Conservation (phyloP, 1,140 invertebrate species). For the Medauroidea extradentata region DNA sequence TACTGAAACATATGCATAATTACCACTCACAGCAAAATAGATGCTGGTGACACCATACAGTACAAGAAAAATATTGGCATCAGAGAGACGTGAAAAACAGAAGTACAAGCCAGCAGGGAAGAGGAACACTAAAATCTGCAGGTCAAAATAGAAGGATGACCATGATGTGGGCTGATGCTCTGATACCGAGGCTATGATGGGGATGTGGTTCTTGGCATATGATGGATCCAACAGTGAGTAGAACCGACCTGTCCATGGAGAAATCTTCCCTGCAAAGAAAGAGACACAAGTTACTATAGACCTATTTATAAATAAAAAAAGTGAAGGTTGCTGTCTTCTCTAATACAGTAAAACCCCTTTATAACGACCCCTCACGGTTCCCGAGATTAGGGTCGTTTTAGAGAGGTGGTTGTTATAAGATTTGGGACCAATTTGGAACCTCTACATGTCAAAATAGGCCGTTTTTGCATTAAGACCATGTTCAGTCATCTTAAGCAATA, state of each 20-base stretch:
- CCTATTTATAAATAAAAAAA: neutral
- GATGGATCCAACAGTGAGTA: slow-evolving; percentile 96
- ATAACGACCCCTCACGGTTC: too few species aligned
- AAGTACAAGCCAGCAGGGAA: slow-evolving; percentile 95
- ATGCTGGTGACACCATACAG: slow-evolving; percentile 96
- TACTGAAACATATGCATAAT: neutral
- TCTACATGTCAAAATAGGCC: too few species aligned
- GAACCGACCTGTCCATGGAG: slow-evolving; percentile 98
- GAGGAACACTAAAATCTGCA: slow-evolving; percentile 90
- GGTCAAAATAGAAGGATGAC: slow-evolving; percentile 98
- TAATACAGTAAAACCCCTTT: too few species aligned
- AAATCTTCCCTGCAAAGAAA: slow-evolving; percentile 71
- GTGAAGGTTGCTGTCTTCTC: neutral
- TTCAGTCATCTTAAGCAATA: too few species aligned
- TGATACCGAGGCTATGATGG: slow-evolving; percentile 97
- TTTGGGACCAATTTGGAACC: too few species aligned
- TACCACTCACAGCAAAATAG: slow-evolving; percentile 89
- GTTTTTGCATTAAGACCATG: too few species aligned
- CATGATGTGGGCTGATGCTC: slow-evolving; percentile 99
- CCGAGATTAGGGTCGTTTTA: too few species aligned
- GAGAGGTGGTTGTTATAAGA: too few species aligned
- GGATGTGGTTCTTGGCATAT: slow-evolving; percentile 99
- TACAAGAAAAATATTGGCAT: slow-evolving; percentile 96
- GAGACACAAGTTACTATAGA: slow-evolving; percentile 14
- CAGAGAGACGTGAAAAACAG: slow-evolving; percentile 89